A percentile compares a stretch with the other conserved stretches of the same genome.
Conservation (phyloP, 2,888 invertebrate genomes). For the Drosophila subquinaria region DNA sequence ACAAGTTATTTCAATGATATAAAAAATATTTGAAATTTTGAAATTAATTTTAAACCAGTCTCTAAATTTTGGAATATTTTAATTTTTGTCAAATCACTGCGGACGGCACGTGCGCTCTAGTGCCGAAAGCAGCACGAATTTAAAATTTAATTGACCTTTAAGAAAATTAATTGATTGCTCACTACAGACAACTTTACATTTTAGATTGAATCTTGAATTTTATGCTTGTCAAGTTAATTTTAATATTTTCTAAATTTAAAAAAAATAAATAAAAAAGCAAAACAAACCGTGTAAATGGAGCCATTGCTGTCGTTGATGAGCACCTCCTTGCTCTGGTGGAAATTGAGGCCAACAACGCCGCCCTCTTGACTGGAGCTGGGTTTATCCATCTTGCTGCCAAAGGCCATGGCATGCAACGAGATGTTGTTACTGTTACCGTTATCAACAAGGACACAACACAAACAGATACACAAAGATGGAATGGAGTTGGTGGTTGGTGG, state of each 20-base stretch:
- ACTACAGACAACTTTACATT: no score
- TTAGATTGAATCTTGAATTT: no score
- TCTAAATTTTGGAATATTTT: no score
- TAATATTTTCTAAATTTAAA: background rate
- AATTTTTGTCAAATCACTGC: no score
- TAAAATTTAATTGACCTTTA: no score
- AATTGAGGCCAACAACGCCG: constrained; percentile 94
- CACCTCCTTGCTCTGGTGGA: constrained; percentile 96
- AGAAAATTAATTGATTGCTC: no score
- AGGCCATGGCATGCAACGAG: constrained; percentile 92
- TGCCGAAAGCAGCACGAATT: no score
- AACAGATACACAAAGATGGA: constrained; percentile 54
- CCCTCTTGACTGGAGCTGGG: constrained; percentile 94
- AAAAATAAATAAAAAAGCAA: background rate
- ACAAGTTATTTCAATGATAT: no score
- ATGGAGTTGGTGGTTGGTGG: constrained; percentile 32
- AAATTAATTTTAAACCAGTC: no score
- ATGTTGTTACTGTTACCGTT: constrained; percentile 89
- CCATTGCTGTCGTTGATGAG: constrained; percentile 92
- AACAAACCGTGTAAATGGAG: constrained; percentile 85
- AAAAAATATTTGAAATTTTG: no score
- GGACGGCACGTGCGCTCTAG: no score
- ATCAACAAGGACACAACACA: constrained; percentile 50
- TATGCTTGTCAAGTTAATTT: no score
- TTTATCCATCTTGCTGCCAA: constrained; percentile 92